Evolutionary conservation across 2,113 vertebrate species (phyloP).

Genomic region (Cyprinus carpio): DNA sequence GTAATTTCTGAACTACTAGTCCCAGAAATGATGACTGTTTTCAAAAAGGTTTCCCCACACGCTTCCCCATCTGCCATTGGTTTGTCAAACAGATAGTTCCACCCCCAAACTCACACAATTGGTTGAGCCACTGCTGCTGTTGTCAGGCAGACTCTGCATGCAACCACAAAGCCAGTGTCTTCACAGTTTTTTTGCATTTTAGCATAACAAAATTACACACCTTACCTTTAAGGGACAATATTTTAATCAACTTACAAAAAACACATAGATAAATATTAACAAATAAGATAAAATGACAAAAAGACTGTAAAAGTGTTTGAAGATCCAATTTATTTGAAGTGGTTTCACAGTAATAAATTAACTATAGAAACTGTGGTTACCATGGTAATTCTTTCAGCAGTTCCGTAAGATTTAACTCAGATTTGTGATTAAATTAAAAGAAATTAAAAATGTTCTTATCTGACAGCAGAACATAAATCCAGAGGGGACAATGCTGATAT

Average conservation of each 20-base stretch:
- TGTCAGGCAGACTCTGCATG: background rate
- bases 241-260: too few relatives aligned
- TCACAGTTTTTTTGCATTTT: background rate
- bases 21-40: background rate
- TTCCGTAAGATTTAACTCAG: background rate
- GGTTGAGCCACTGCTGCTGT: background rate
- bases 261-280: background rate
- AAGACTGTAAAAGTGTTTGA: background rate
- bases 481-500: background rate
- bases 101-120: background rate
- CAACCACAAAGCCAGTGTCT: background rate
- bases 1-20: background rate
- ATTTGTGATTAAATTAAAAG: background rate
- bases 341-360: background rate
- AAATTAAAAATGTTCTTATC: background rate
- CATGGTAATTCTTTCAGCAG: background rate
- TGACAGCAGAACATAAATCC: background rate
- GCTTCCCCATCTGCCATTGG: background rate
- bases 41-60: background rate
- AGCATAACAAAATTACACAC: background rate
- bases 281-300: background rate
- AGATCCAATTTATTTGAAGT: background rate
- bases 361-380: background rate
- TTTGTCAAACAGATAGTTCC: background rate
- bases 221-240: background rate